Percentiles rank a stretch among this genome's conserved stretches.
phyloP scores from a whole-genome alignment of 2,113 vertebrate species.

The Edolisoma coerulescens region DNA sequence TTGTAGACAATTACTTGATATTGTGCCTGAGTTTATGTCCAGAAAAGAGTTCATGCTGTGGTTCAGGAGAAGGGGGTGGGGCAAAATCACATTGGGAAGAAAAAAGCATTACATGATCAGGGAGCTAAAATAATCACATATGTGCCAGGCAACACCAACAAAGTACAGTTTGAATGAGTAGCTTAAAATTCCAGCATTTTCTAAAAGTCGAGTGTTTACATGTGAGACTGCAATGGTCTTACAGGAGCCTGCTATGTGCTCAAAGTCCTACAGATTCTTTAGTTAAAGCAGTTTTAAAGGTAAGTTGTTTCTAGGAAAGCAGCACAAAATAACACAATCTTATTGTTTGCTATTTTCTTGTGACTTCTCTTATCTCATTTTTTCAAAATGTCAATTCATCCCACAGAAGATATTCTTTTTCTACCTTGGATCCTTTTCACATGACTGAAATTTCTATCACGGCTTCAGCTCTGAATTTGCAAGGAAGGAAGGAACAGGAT shows the following conservation, averaged over 20 bases:
- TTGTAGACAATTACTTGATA: neutral
- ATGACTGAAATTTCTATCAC: neutral
- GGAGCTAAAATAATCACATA: neutral
- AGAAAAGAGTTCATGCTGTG: neutral
- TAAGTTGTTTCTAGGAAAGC: neutral
- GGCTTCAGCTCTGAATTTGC: neutral
- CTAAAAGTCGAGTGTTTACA: neutral
- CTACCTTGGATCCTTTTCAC: neutral
- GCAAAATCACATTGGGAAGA: neutral
- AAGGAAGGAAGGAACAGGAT: neutral
- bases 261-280: neutral
- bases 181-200: neutral
- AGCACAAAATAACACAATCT: neutral
- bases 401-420: neutral
- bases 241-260: neutral
- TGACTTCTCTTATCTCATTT: neutral
- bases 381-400: neutral
- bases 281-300: neutral
- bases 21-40: neutral
- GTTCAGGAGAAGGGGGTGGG: neutral
- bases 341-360: neutral
- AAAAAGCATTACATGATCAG: neutral
- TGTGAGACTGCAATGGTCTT: neutral
- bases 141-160: neutral
- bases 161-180: neutral